Evolutionary conservation across 2,888 invertebrate species (phyloP).

Genomic region (Cylloceria caligata): DNA sequence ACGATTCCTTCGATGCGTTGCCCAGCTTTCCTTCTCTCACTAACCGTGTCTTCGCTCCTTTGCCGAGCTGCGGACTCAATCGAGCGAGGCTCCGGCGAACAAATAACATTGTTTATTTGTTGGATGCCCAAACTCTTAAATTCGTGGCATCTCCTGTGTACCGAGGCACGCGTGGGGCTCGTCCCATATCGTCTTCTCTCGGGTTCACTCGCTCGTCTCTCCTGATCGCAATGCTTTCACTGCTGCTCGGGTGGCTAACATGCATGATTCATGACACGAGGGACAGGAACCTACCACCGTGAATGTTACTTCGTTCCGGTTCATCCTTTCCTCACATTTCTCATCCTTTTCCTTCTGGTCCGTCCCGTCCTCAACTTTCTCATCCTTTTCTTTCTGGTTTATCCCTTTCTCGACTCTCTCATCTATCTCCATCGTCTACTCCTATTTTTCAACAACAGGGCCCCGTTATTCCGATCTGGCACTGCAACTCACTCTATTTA

Average conservation of each 20-base stretch:
- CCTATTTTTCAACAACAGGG: constrained; percentile 38
- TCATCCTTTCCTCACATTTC: no score
- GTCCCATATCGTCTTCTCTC: constrained; percentile 48
- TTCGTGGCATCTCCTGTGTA: constrained; percentile 65
- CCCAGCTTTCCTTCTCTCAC: not conserved
- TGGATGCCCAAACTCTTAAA: constrained; percentile 72
- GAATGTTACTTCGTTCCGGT: constrained; percentile 67
- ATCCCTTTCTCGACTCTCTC: constrained; percentile 41
- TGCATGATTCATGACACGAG: constrained; percentile 82
- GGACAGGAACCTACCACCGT: constrained; percentile 71
- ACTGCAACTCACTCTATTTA: constrained; percentile 52
- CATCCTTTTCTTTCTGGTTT: constrained; percentile 38
- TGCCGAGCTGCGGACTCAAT: constrained; percentile 66
- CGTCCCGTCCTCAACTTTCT: constrained; percentile 61
- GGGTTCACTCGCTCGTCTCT: constrained; percentile 59
- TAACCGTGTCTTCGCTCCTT: constrained; percentile 6
- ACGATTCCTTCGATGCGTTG: constrained; percentile 39
- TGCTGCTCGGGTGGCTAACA: constrained; percentile 73
- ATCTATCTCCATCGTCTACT: constrained; percentile 45
- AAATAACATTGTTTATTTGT: constrained; percentile 83
- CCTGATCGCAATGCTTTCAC: constrained; percentile 67
- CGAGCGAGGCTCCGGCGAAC: constrained; percentile 73
- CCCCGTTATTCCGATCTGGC: constrained; percentile 52
- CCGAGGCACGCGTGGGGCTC: constrained; percentile 23
- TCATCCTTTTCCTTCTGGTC: constrained; percentile 52